These are phyloP conservation scores for Spondyliosoma cantharus DNA, from an alignment of 2,797 vertebrate genomes.

Conservation along the genomic window DNA sequence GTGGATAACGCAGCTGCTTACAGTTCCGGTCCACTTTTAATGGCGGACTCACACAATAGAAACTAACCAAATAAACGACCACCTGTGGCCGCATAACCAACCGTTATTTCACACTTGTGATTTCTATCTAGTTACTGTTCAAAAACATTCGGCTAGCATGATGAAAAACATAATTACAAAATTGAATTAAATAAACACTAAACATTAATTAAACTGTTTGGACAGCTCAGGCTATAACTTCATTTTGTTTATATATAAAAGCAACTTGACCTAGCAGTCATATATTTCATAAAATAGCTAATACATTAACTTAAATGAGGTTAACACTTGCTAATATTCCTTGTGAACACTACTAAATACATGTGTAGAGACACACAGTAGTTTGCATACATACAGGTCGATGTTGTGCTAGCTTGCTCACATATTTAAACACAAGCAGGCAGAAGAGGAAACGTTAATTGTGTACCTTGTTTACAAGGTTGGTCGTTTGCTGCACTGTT, in stretches of 20 bases:
- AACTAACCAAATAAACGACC: slow-evolving; percentile 13
- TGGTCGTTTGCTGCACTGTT: slow-evolving; percentile 46
- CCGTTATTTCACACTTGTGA: neutral
- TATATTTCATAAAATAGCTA: neutral
- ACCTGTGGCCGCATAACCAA: slow-evolving; percentile 45
- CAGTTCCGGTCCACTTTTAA: slow-evolving; percentile 19
- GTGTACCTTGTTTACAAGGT: slow-evolving; percentile 35
- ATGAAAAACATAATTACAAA: neutral
- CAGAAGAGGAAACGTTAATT: neutral
- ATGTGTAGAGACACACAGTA: neutral
- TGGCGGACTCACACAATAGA: slow-evolving; percentile 30
- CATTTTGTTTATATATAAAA: neutral
- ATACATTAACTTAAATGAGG: neutral
- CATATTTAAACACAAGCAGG: neutral
- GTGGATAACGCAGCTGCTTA: slow-evolving; percentile 2
- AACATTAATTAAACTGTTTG: neutral
- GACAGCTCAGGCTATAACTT: neutral
- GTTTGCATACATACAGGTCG: neutral
- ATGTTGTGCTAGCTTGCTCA: neutral
- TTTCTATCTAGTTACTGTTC: too few species aligned
- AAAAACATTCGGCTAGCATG: too few species aligned
- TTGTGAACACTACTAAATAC: neutral
- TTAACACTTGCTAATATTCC: neutral
- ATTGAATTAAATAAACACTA: neutral
- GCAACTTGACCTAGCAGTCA: neutral